phyloP scores from a whole-genome alignment of 1,140 invertebrate species.

The Atta texana region DNA sequence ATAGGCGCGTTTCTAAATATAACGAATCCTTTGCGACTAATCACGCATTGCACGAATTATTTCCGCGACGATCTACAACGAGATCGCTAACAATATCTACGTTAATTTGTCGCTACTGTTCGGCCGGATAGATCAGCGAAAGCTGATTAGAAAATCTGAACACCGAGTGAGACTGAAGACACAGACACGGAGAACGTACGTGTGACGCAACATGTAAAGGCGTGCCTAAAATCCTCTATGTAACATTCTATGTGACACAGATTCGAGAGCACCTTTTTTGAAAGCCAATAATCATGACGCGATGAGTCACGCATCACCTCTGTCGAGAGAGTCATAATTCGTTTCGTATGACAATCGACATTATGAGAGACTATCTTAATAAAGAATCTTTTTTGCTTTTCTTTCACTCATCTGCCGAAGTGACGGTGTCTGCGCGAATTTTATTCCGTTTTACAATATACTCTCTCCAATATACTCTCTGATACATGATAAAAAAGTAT shows the following conservation, averaged over 20 bases:
- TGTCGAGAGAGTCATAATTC: slow-evolving; percentile 15
- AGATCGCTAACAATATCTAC: background rate
- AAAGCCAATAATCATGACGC: slow-evolving; percentile 69
- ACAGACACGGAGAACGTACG: slow-evolving; percentile 17
- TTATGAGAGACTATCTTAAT: background rate
- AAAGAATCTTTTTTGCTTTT: background rate
- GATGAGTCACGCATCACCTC: slow-evolving; percentile 27
- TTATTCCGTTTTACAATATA: slow-evolving; percentile 20
- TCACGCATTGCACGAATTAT: background rate
- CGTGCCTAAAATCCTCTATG: slow-evolving; percentile 76
- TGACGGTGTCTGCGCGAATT: background rate
- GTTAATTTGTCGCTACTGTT: slow-evolving; percentile 22
- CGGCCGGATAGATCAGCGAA: background rate
- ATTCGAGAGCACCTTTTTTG: slow-evolving; percentile 74
- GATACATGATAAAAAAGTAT: slow-evolving; percentile 23
- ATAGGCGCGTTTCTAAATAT: background rate
- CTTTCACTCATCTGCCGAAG: background rate
- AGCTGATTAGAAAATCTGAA: slow-evolving; percentile 67
- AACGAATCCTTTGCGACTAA: background rate
- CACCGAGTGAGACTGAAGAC: slow-evolving; percentile 51
- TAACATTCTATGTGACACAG: slow-evolving; percentile 72
- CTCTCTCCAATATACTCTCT: background rate
- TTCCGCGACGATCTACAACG: background rate
- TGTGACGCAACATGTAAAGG: slow-evolving; percentile 63
- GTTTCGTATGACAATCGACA: slow-evolving; percentile 13